Evolutionary conservation across 2,797 vertebrate genomes (phyloP).

Genomic region (Heliangelus exortis): DNA sequence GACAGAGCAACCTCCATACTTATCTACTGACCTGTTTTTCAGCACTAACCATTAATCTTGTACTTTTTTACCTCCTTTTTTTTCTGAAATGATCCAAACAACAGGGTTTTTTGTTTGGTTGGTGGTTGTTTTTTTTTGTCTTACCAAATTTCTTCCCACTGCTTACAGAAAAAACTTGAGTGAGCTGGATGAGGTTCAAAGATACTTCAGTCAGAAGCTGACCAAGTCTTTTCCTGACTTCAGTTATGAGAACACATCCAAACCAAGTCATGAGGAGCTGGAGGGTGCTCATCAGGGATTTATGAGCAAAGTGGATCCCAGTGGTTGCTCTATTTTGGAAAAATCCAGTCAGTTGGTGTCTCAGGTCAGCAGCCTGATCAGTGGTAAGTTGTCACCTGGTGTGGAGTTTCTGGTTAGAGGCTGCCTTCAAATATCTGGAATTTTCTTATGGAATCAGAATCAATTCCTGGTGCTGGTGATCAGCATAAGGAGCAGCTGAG

Average conservation of each 20-base stretch:
- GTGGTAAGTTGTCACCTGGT: slow-evolving; percentile 75
- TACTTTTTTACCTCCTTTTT: no score
- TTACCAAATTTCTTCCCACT: not conserved
- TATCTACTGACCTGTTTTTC: not conserved
- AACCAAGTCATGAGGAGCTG: slow-evolving; percentile 7
- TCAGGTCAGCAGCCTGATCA: slow-evolving; percentile 86
- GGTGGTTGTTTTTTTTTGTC: not conserved
- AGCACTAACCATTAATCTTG: not conserved
- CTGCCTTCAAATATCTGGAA: not conserved
- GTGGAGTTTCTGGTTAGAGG: not conserved
- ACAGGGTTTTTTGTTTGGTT: no score
- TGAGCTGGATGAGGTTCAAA: slow-evolving; percentile 94
- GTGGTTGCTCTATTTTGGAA: slow-evolving; percentile 77
- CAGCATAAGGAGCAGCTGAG: no score
- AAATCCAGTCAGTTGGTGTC: slow-evolving; percentile 85
- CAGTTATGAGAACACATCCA: slow-evolving; percentile 22
- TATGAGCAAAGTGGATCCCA: not conserved
- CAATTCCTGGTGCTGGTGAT: no score
- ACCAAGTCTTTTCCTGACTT: slow-evolving; percentile 76
- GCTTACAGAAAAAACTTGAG: slow-evolving; percentile 88
- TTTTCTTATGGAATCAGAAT: fast-evolving
- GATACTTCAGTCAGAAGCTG: slow-evolving; percentile 91
- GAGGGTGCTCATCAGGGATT: not conserved
- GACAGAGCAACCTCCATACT: not conserved
- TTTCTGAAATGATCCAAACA: not conserved